Evolutionary conservation across 2,797 vertebrate species (phyloP).

Genomic region (Neosilurus hyrtlii): DNA sequence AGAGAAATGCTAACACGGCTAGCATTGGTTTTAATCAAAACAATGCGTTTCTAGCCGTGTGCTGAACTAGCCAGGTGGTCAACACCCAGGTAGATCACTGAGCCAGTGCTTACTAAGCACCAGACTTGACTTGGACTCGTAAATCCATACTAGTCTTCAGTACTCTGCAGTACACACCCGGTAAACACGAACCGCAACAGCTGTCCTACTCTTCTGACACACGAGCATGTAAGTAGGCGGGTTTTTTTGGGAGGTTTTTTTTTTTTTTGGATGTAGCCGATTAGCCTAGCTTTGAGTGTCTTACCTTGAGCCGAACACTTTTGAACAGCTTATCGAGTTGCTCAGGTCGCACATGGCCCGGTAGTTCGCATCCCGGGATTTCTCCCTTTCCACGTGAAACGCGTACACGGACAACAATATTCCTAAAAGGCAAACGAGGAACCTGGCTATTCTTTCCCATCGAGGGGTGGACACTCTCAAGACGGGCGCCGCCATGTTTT

Average conservation of each 20-base stretch:
- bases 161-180: neutral
- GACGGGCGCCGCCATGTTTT: slow-evolving; percentile 97
- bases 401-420: slow-evolving; percentile 89
- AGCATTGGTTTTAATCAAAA: neutral
- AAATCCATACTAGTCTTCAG: neutral
- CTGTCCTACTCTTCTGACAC: neutral
- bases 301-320: slow-evolving; percentile 96
- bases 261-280: neutral
- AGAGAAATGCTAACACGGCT: neutral
- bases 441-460: slow-evolving; percentile 92
- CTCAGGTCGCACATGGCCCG: slow-evolving; percentile 89
- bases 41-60: neutral
- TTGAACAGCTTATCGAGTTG: slow-evolving; percentile 93
- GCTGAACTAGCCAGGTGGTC: neutral
- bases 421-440: slow-evolving; percentile 88
- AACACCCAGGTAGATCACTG: neutral
- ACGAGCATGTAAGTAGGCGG: neutral
- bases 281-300: neutral
- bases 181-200: neutral
- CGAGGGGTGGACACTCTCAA: slow-evolving; percentile 98
- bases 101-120: neutral
- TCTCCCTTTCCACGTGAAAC: slow-evolving; percentile 91
- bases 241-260: neutral
- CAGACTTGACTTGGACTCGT: neutral
- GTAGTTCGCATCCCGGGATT: slow-evolving; percentile 81